phyloP scores from a whole-genome alignment of 2,888 invertebrate species.

The Habrosyne pyritoides region DNA sequence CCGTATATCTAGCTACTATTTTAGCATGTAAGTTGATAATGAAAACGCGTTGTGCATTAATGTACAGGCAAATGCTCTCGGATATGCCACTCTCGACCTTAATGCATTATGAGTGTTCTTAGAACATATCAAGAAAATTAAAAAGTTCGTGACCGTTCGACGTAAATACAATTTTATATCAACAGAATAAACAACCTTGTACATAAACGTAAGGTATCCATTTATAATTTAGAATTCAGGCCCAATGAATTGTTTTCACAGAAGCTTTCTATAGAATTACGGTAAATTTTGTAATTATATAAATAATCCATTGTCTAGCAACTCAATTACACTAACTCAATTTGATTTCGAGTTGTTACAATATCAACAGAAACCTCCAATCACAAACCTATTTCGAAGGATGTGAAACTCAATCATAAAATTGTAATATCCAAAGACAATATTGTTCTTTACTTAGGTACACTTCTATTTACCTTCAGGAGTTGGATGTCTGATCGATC shows the following conservation, averaged over 20 bases:
- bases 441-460: neutral
- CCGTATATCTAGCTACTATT: too few species aligned
- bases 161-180: too few species aligned
- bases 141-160: too few species aligned
- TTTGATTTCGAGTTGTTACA: neutral
- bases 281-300: neutral
- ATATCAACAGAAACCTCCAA: neutral
- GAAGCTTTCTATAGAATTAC: neutral
- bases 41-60: too few species aligned
- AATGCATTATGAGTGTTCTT: too few species aligned
- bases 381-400: neutral
- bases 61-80: too few species aligned
- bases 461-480: neutral
- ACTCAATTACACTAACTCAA: neutral
- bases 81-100: too few species aligned
- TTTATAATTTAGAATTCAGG: neutral
- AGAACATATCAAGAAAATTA: too few species aligned
- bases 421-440: neutral
- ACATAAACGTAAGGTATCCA: too few species aligned
- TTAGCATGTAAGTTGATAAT: too few species aligned
- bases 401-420: neutral
- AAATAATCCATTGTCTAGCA: neutral
- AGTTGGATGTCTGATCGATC: neutral
- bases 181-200: too few species aligned
- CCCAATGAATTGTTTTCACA: neutral